Conservation (phyloP, 2,888 invertebrate species). For the Sialis fuliginosa region DNA sequence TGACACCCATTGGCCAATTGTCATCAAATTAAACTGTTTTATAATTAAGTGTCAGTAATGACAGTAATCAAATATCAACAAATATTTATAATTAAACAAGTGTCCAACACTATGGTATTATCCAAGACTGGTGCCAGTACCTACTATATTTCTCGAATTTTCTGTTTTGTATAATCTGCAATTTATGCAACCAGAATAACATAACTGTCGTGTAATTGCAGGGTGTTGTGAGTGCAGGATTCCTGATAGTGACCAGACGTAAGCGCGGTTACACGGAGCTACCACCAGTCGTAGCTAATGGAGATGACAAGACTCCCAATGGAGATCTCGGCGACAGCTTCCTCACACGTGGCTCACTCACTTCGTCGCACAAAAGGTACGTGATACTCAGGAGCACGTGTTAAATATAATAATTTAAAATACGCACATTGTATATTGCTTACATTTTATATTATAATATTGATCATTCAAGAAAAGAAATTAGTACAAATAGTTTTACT, state of each 20-base stretch:
- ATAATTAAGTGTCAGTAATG: too few species aligned
- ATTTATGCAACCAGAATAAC: not conserved
- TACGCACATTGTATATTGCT: not conserved
- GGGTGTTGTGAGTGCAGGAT: constrained; percentile 26
- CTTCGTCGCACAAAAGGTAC: constrained; percentile 3
- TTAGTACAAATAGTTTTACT: too few species aligned
- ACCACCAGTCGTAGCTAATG: constrained; percentile 28
- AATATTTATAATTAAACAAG: too few species aligned
- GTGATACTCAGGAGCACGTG: not conserved
- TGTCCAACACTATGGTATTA: too few species aligned
- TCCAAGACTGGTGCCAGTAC: too few species aligned
- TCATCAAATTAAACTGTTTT: too few species aligned
- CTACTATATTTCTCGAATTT: too few species aligned
- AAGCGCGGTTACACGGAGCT: constrained; percentile 21
- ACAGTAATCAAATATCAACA: too few species aligned
- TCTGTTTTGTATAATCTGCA: not conserved
- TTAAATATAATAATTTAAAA: not conserved
- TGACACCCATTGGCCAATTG: too few species aligned
- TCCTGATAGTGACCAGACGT: constrained; percentile 22
- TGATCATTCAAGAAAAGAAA: too few species aligned
- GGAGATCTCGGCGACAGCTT: constrained; percentile 30
- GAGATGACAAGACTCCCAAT: constrained; percentile 31
- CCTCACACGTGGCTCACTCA: not conserved
- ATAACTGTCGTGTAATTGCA: constrained; percentile 11
- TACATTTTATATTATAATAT: not conserved